Evolutionary conservation across 2,888 invertebrate species (phyloP).

Genomic region (Ligdia adustata): DNA sequence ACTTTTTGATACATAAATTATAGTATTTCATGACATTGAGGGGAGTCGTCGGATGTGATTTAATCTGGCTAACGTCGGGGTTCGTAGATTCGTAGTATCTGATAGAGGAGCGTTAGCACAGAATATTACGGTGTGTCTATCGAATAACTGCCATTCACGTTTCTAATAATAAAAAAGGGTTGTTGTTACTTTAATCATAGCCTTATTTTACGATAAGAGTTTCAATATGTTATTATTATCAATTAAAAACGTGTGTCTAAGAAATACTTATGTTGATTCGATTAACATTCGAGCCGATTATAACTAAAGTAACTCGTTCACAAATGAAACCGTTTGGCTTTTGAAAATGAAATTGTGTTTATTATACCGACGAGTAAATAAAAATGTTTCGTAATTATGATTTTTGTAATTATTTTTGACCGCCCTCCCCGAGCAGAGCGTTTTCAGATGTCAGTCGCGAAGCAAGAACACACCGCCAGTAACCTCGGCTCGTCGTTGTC

Average conservation of each 20-base stretch:
- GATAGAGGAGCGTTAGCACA: too few species aligned
- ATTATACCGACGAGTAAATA: slow-evolving; percentile 81
- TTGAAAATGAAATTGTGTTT: slow-evolving; percentile 81
- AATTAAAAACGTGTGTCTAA: slow-evolving; percentile 72
- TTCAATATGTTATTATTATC: slow-evolving; percentile 66
- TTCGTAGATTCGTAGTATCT: slow-evolving; percentile 20
- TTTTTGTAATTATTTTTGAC: slow-evolving; percentile 84
- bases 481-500: slow-evolving; percentile 40
- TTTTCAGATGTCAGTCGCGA: slow-evolving; percentile 66
- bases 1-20: slow-evolving; percentile 56
- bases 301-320: slow-evolving; percentile 61
- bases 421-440: slow-evolving; percentile 58
- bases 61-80: slow-evolving; percentile 1
- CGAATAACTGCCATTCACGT: slow-evolving; percentile 49
- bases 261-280: slow-evolving; percentile 72
- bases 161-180: slow-evolving; percentile 68
- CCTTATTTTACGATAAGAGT: slow-evolving; percentile 70
- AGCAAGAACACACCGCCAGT: slow-evolving; percentile 72
- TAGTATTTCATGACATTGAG: slow-evolving; percentile 43
- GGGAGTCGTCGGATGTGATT: slow-evolving; percentile 17
- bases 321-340: slow-evolving; percentile 72
- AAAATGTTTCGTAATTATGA: slow-evolving; percentile 80
- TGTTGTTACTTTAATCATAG: slow-evolving; percentile 80
- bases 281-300: slow-evolving; percentile 67
- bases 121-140: neutral